These are phyloP conservation scores for Oedothorax gibbosus DNA, from an alignment of 1,140 invertebrate genomes.

Conservation along the genomic window DNA sequence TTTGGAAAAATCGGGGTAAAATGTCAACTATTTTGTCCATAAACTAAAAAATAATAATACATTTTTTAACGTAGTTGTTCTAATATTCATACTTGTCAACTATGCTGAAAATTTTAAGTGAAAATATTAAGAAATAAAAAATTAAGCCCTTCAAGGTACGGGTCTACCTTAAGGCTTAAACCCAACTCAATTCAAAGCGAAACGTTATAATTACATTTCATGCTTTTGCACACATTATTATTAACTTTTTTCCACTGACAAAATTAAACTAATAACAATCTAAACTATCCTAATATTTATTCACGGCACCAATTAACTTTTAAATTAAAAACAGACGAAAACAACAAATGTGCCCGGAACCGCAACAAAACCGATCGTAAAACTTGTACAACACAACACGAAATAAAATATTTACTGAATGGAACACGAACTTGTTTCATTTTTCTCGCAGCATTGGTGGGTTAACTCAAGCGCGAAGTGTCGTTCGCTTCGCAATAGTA, in stretches of 20 bases:
- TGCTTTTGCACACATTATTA: neutral
- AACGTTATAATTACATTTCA: neutral
- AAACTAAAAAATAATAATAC: too few species aligned
- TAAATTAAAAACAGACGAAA: neutral
- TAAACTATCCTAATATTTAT: neutral
- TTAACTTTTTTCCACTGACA: neutral
- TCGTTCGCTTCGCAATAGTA: too few species aligned
- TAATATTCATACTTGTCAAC: too few species aligned
- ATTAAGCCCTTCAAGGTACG: too few species aligned
- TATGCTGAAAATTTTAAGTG: too few species aligned
- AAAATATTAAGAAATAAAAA: too few species aligned
- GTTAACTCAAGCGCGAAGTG: slow-evolving; percentile 25
- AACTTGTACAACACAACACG: neutral
- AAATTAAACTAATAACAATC: too few species aligned
- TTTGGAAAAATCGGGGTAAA: too few species aligned
- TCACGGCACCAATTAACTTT: neutral
- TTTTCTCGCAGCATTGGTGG: slow-evolving; percentile 9
- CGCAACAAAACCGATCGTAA: neutral
- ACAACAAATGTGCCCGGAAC: neutral
- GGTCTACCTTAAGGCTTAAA: too few species aligned
- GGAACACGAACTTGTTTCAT: slow-evolving; percentile 1
- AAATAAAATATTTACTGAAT: neutral
- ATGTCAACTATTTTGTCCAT: too few species aligned
- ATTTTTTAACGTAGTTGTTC: too few species aligned
- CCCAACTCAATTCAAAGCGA: neutral